Percentiles rank a stretch among this genome's conserved stretches.
phyloP scores from a whole-genome alignment of 1,140 invertebrate species.

The Brachionus rubens region DNA sequence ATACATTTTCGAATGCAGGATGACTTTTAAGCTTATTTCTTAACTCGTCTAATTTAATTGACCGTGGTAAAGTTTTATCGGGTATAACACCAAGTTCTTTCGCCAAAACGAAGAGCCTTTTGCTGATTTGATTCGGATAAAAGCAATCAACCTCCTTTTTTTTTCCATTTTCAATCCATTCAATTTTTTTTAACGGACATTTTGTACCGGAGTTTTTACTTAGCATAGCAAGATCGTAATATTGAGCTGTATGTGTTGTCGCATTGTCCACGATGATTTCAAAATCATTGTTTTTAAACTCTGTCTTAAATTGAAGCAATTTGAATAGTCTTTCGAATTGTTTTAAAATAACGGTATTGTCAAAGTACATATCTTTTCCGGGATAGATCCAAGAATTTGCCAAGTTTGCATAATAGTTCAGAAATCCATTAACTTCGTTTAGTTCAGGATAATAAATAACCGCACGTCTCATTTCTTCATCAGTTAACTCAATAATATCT shows the following conservation, averaged over 20 bases:
- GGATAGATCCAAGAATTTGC: conserved; percentile 4
- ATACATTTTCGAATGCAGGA: background rate
- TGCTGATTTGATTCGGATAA: background rate
- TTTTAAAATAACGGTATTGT: background rate
- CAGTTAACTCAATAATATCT: background rate
- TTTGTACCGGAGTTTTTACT: background rate
- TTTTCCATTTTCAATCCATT: conserved; percentile 22
- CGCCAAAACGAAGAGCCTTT: background rate
- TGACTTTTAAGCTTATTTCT: background rate
- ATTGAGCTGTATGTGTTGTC: background rate
- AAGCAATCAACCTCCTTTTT: background rate
- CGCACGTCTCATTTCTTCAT: background rate
- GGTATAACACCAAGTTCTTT: background rate
- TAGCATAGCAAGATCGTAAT: background rate
- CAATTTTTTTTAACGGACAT: background rate
- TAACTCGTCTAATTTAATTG: background rate
- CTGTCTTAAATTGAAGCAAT: background rate
- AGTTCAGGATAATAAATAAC: conserved; percentile 1
- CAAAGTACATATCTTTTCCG: background rate
- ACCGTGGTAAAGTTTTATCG: background rate
- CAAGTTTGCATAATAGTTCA: background rate
- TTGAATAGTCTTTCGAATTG: conserved; percentile 5
- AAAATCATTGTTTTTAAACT: background rate
- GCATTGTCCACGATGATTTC: background rate
- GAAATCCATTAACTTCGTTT: background rate